A percentile compares a stretch with the other conserved stretches of the same genome.
phyloP scores from a whole-genome alignment of 2,113 vertebrate species.

The Strigops habroptila region DNA sequence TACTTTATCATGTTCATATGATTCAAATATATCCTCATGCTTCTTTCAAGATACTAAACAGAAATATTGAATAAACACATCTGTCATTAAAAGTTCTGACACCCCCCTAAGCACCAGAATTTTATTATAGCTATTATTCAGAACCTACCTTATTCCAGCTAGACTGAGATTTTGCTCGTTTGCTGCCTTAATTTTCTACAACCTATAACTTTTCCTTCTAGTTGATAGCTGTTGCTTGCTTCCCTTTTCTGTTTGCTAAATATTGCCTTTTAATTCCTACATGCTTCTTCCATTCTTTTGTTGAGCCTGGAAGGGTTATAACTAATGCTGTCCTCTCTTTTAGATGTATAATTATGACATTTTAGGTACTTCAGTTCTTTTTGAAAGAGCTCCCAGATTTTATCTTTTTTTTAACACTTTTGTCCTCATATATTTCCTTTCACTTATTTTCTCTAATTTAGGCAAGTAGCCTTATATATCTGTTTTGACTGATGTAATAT shows the following conservation, averaged over 20 bases:
- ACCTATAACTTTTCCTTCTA: background rate
- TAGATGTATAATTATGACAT: background rate
- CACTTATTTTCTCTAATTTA: background rate
- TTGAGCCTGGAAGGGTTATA: background rate
- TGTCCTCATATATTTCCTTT: background rate
- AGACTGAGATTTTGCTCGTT: background rate
- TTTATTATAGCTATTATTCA: slow-evolving; percentile 43
- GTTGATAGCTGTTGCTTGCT: background rate
- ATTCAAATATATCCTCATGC: slow-evolving; percentile 1
- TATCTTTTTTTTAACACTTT: background rate
- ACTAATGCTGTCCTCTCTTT: background rate
- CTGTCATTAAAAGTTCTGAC: slow-evolving; percentile 39
- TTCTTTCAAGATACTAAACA: slow-evolving; percentile 26
- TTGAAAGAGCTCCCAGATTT: background rate
- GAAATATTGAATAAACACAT: slow-evolving; percentile 36
- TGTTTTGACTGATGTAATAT: background rate
- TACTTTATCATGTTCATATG: slow-evolving; percentile 32
- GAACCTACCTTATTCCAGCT: background rate
- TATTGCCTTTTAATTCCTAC: background rate
- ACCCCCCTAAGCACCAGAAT: background rate
- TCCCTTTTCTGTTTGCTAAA: background rate
- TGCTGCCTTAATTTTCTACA: background rate
- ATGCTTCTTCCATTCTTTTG: background rate
- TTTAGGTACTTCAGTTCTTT: background rate
- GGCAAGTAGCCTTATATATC: background rate